phyloP scores from a whole-genome alignment of 2,113 vertebrate species.

The Sylvietta virens region DNA sequence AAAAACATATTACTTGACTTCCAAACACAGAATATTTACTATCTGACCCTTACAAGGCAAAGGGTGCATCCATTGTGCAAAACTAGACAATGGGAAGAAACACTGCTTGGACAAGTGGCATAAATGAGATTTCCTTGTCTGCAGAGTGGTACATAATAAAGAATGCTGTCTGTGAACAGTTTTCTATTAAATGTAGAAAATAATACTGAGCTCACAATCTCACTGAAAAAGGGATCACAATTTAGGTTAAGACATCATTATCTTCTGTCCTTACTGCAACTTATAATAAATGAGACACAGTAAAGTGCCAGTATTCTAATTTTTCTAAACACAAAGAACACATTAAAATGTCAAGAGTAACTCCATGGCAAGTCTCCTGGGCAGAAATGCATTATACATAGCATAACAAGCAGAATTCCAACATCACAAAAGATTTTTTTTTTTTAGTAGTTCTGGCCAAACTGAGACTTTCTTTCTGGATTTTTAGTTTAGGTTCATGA shows the following conservation, averaged over 20 bases:
- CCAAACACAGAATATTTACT: not conserved
- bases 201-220: not conserved
- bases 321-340: not conserved
- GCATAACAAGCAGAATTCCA: not conserved
- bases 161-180: not conserved
- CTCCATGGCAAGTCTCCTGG: not conserved
- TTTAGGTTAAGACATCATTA: not conserved
- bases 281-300: not conserved
- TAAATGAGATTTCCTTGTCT: not conserved
- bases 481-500: not conserved
- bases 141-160: not conserved
- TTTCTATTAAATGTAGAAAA: not conserved
- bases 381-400: not conserved
- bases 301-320: not conserved
- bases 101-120: not conserved
- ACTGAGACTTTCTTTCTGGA: not conserved
- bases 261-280: not conserved
- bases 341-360: not conserved
- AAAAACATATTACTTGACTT: not conserved
- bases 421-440: not conserved
- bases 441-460: not conserved
- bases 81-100: not conserved
- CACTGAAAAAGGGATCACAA: not conserved
- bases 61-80: accelerated
- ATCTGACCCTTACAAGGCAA: not conserved